phyloP scores from a whole-genome alignment of 2,113 vertebrate genomes.

The Rhombomys opimus region DNA sequence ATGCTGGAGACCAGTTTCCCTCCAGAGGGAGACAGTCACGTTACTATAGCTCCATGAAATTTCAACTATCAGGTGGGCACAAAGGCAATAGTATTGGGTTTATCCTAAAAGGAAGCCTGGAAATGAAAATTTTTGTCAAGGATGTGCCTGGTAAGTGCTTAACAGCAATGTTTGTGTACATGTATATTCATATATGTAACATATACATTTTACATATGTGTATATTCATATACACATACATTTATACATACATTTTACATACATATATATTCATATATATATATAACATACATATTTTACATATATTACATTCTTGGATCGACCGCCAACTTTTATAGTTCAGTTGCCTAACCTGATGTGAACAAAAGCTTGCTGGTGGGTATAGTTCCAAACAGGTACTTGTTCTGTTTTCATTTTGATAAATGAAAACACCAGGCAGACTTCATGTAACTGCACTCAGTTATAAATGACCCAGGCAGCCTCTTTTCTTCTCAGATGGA shows the following conservation, averaged over 20 bases:
- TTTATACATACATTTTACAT: not conserved
- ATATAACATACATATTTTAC: not conserved
- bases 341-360: not conserved
- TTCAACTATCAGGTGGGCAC: not conserved
- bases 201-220: not conserved
- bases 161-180: not conserved
- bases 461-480: not conserved
- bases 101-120: not conserved
- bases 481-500: not conserved
- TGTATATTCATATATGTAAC: not conserved
- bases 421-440: not conserved
- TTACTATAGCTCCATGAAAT: not conserved
- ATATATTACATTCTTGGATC: not conserved
- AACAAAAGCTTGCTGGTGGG: not conserved
- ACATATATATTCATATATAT: not conserved
- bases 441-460: not conserved
- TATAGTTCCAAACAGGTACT: not conserved
- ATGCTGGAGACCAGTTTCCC: no score
- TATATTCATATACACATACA: not conserved
- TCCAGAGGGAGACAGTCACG: not conserved
- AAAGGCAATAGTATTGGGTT: not conserved
- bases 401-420: not conserved
- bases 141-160: not conserved
- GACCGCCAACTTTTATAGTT: not conserved
- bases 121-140: not conserved